Evolutionary conservation across 2,888 invertebrate genomes (phyloP), one percentile per base, ranked within the genome.

Genomic region (Lacanobia wlatinum): DNA sequence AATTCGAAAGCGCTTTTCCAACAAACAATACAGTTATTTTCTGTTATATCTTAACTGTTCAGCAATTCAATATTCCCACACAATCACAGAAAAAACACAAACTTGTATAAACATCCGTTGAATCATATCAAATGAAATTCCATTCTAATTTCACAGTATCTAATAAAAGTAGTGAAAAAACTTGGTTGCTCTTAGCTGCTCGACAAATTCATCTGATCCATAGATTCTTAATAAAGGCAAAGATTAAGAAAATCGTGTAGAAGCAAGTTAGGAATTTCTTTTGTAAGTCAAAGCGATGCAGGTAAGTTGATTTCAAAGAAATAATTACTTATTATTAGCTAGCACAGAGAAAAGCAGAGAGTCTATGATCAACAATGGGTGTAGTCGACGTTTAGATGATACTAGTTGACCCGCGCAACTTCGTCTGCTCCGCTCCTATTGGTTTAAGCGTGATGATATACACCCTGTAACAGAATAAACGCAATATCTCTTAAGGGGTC

Each of bases 141-240:
- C 74, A 76, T 84, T 86, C 74, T 78, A 72, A 84, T 86, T 84
- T 84, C 82, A 84, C 84, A 80, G 76, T 75, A 52, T 66, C 48
- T 60, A 40, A 68, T 62, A 52, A 69, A 77, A 77, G 62, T 64
- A 73, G 65, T 77, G 60, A 70, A 79, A 75, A 80, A 84, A 82
- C 58, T 60, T 14, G 46, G 64, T 14, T n/a, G 73, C 34, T 80
- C 48, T 72, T 53, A 55, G 70, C 16, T 28, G 70, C 12, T 65
- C 73, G 73, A 85, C 77, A 87, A 81, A 80, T 76, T 83, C 83
- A 63, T 81, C 56, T 85, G 75, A 79, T 80, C 76, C 75, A 78
- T 78, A 70, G 59, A 53, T 59, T 59, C 46, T 28, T 78, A 28
- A 40, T 55, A 72, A 28, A 12, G 16, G 4, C 71, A 78, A 18